A percentile compares a stretch with the other conserved stretches of the same genome.
Conservation (phyloP, 2,797 vertebrate genomes). For the Diplodus sargus region DNA sequence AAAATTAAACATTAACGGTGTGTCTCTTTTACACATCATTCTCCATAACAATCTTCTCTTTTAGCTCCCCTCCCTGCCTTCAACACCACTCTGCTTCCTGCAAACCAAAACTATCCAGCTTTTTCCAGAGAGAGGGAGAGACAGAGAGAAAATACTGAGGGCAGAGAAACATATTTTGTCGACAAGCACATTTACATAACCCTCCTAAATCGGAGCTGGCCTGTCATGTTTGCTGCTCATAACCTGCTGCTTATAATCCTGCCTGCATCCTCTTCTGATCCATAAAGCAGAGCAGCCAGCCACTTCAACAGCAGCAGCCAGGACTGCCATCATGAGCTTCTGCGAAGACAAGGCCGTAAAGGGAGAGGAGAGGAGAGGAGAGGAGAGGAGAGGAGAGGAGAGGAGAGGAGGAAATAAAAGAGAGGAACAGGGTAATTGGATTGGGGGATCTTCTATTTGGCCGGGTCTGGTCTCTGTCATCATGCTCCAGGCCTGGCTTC, state of each 20-base stretch:
- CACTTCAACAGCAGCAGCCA: conserved; percentile 72
- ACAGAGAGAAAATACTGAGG: conserved; percentile 44
- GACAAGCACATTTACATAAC: conserved; percentile 82
- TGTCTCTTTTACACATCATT: conserved; percentile 72
- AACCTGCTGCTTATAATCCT: conserved; percentile 82
- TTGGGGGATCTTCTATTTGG: conserved; percentile 87
- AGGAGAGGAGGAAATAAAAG: conserved; percentile 45
- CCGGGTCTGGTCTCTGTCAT: conserved; percentile 85
- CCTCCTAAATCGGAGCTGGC: conserved; percentile 78
- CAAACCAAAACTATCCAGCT: conserved; percentile 52
- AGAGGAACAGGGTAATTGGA: conserved; percentile 85
- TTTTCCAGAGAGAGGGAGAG: conserved; percentile 33
- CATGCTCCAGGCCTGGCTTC: conserved; percentile 84
- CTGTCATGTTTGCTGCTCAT: conserved; percentile 79
- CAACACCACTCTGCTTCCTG: conserved; percentile 38
- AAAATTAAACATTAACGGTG: conserved; percentile 77
- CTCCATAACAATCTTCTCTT: conserved; percentile 64
- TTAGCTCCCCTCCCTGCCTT: conserved; percentile 45
- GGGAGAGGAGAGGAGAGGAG: neutral
- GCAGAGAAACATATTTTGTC: conserved; percentile 71
- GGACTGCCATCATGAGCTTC: conserved; percentile 65
- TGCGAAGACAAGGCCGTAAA: conserved; percentile 66
- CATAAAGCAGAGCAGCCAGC: conserved; percentile 73
- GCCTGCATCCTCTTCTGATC: conserved; percentile 73
- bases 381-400: neutral